Conservation (phyloP, 2,113 vertebrate genomes). For the Epinephelus cyanopodus region DNA sequence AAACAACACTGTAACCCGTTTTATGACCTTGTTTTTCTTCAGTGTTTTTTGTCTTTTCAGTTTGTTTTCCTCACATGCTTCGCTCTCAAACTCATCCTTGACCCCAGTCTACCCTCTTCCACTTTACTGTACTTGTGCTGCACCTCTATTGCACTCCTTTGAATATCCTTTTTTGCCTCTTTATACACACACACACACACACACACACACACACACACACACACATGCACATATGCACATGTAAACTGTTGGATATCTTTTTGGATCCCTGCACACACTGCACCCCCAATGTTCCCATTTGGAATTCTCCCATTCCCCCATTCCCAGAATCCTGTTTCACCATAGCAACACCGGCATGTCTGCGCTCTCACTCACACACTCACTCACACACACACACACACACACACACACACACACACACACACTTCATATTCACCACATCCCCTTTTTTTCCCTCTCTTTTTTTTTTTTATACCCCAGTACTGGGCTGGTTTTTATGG, state of each 20-base stretch:
- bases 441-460: conserved; percentile 27
- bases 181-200: neutral
- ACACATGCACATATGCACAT: conserved; percentile 28
- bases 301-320: conserved; percentile 50
- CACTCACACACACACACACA: conserved; percentile 6
- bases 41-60: neutral
- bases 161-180: neutral
- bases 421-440: conserved; percentile 49
- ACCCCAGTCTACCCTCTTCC: neutral
- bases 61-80: neutral
- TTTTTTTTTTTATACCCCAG: conserved; percentile 32
- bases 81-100: neutral
- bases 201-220: neutral
- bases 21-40: conserved; percentile 58
- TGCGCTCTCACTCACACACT: neutral
- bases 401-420: conserved; percentile 22
- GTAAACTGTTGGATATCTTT: neutral
- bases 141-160: neutral
- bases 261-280: conserved; percentile 40
- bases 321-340: conserved; percentile 40
- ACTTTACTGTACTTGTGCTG: neutral
- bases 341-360: conserved; percentile 59
- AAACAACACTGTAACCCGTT: conserved; percentile 54
- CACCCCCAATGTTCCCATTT: conserved; percentile 62
- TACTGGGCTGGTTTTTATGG: conserved; percentile 53